Evolutionary conservation across 2,888 invertebrate genomes (phyloP), one percentile per base, ranked within the genome.

Genomic region (Iphiclides podalirius): DNA sequence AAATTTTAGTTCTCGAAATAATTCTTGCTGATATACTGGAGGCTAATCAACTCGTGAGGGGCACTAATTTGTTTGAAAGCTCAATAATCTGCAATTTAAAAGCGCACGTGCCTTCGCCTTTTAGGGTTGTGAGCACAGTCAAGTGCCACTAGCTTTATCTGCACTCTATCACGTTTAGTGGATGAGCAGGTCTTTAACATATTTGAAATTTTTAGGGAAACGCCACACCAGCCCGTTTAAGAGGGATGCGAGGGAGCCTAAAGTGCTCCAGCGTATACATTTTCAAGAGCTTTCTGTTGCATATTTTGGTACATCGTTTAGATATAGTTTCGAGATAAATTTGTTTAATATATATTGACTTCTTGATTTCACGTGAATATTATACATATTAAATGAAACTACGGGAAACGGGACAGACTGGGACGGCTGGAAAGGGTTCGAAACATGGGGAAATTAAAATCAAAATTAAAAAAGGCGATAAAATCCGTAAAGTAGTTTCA

Each of bases 141-240:
- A 70, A 75, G 75, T 53, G 63, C 52, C 56, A 53, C 64, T 70
- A 54, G 20, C 53, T 50, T 58, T 75, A 77, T 77, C 79, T 63
- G 54, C 69, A 61, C 77, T 79, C 55, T 46, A 72, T 64, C 79
- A 79, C 79, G 79, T 72, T 61, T 68, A 42, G 44, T 46, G 52
- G 36, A 44, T 45, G 43, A 41, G 51, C 43, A 47, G 47, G 47
- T 47, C 43, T 37, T 45, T 52, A 39, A 34, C 36, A 45, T 35
- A 43, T 44, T 40, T 38, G 33, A 40, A 49, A 53, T 38, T 40
- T n/a, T 34, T 36, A 31, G 34, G 36, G 17, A 13, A 45, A 39
- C 16, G 33, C 35, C 37, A 39, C 16, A 23, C 35, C 37, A 42
- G 16, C 20, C 9, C 6, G n/a, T 44, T 17, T 28, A 36, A 40